These are phyloP conservation scores for Leptinotarsa juncta DNA, from an alignment of 2,888 invertebrate species.

Conservation along the genomic window DNA sequence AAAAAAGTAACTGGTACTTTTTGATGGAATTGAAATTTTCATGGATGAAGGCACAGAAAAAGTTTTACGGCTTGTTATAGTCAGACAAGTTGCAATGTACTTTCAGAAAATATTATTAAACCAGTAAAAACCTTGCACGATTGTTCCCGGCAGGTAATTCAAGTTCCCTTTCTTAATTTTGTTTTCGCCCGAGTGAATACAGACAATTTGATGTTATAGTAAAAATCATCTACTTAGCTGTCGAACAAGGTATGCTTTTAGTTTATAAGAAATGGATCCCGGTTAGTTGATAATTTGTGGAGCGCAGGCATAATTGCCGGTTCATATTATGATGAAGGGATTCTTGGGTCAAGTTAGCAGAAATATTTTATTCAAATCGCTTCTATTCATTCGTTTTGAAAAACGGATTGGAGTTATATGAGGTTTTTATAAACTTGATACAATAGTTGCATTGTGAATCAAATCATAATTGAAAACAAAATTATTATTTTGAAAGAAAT, in stretches of 20 bases:
- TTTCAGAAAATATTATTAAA: neutral
- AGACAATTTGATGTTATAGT: neutral
- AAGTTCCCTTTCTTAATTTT: neutral
- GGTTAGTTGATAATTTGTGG: neutral
- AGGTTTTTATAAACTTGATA: constrained; percentile 8
- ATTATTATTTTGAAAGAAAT: too few relatives aligned
- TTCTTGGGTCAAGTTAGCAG: constrained; percentile 24
- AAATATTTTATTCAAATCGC: constrained; percentile 25
- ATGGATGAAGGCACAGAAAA: neutral
- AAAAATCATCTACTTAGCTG: neutral
- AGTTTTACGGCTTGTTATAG: neutral
- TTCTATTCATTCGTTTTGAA: constrained; percentile 9
- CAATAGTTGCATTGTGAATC: neutral
- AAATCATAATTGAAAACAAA: too few relatives aligned
- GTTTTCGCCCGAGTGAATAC: too few relatives aligned
- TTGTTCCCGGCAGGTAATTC: neutral
- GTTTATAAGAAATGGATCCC: constrained; percentile 14
- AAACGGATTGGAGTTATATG: neutral
- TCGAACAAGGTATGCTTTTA: constrained; percentile 11
- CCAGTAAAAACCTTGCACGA: constrained; percentile 7
- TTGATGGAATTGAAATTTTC: neutral
- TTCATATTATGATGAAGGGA: constrained; percentile 22
- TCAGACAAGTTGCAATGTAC: neutral
- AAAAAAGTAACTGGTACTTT: constrained; percentile 24
- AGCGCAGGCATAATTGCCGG: constrained; percentile 21